These are phyloP conservation scores for Chlorops oryzae DNA, from an alignment of 1,140 invertebrate genomes.

Conservation along the genomic window DNA sequence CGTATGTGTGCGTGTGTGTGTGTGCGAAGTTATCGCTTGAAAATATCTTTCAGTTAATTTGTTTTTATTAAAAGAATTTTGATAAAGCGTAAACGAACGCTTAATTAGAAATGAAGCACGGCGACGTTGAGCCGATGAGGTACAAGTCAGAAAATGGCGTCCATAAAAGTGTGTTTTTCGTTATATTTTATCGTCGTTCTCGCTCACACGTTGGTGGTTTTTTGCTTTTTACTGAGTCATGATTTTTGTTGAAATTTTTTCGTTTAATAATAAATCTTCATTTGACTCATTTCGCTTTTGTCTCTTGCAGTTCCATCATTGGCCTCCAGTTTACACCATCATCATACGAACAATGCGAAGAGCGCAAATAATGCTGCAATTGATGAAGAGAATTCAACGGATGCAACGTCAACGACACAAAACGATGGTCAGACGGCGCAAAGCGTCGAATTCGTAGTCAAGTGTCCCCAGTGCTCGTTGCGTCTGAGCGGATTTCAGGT, in stretches of 20 bases:
- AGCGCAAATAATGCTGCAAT: slow-evolving; percentile 17
- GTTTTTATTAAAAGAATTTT: slow-evolving; percentile 25
- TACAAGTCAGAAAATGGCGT: background rate
- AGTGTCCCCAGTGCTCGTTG: slow-evolving; percentile 59
- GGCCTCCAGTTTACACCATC: slow-evolving; percentile 41
- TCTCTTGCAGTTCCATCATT: slow-evolving; percentile 37
- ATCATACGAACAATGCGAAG: slow-evolving; percentile 28
- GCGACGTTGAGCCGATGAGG: background rate
- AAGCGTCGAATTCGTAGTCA: slow-evolving; percentile 50
- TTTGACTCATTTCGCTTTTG: background rate
- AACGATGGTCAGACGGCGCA: slow-evolving; percentile 22
- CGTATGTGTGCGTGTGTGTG: too few species aligned
- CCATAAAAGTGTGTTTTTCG: background rate
- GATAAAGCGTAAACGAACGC: slow-evolving; percentile 1
- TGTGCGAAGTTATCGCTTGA: slow-evolving; percentile 5
- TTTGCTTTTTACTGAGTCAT: slow-evolving; percentile 4
- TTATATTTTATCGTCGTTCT: background rate
- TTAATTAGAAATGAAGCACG: background rate
- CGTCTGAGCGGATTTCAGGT: slow-evolving; percentile 52
- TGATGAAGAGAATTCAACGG: slow-evolving; percentile 15
- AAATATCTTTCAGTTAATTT: slow-evolving; percentile 42
- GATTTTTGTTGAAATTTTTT: background rate
- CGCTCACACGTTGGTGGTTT: background rate
- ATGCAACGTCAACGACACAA: slow-evolving; percentile 25
- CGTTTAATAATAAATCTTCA: background rate